Base-by-base conservation (phyloP, 2,113 vertebrate genomes). In the Falcunculus frontatus region DNA sequence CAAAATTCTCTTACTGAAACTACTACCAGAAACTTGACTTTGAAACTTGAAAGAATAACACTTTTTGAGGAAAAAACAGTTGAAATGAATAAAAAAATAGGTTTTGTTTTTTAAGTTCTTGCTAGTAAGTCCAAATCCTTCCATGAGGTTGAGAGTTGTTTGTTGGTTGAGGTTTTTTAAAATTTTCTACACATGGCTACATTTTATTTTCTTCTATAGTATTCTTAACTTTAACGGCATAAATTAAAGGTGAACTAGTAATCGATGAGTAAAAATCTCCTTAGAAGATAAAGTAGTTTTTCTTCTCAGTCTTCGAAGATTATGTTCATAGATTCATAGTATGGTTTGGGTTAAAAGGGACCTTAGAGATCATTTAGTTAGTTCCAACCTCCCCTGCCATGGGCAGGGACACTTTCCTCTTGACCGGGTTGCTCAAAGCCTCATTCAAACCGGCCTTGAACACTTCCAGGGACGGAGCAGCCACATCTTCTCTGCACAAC, bases 81-180 rank as follows among this genome's bases (percentile, higher is more conserved):
- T 9, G 30, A 82, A 86, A 84, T 6, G 3, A 25, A 60, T 22
- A 60, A 33, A 19, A 80, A 75, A 92, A 27, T 3, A 46, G 39
- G 49, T 52, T 47, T 72, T 53, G 13, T 27, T 44, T 89, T 81
- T 63, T 62, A 32, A 59, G 13, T 65, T 53, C 30, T 78, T 55
- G 9, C 12, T 57, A 46, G n/a, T 4, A 42, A 80, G 23, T 44
- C 29, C 27, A 72, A 8, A 32, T 55, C 13, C 10, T 78, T 63
- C 46, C 37, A 35, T 9, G 4, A 77, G 14, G 11, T 1, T 53
- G 25, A 22, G 7, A 39, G 16, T 10, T 68, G 8, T 18, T 73
- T 10, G 9, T 44, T 29, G 3, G 1, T 1, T 1, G 3, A 3
- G 10, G 2, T 17, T 23, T 9, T 47, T 59, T 41, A 12, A 1